Conservation (phyloP, 2,113 vertebrate species). For the Hippocampus barbouri region DNA sequence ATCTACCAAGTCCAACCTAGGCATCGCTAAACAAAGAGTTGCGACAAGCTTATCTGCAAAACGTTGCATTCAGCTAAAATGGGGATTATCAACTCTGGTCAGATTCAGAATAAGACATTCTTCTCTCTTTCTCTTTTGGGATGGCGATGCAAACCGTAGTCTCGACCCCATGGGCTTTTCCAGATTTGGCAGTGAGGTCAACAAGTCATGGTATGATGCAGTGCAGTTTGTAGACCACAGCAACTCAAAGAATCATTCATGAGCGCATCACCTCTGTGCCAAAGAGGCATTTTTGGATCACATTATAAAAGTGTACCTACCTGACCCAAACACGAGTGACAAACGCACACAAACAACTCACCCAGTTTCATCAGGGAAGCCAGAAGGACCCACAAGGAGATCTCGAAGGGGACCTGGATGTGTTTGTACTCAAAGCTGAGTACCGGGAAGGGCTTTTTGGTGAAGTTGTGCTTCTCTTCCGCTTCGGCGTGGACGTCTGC, state of each 20-base stretch:
- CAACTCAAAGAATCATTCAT: neutral
- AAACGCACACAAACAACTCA: constrained; percentile 61
- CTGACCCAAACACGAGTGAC: neutral
- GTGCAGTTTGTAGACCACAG: neutral
- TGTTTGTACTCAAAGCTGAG: constrained; percentile 77
- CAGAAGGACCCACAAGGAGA: constrained; percentile 90
- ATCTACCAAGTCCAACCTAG: neutral
- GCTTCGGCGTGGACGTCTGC: accelerated
- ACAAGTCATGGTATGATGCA: neutral
- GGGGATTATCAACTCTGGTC: neutral
- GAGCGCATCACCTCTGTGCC: neutral
- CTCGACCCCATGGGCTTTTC: neutral
- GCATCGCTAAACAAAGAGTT: neutral
- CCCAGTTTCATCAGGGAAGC: constrained; percentile 96
- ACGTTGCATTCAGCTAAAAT: neutral
- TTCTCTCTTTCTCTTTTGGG: no score
- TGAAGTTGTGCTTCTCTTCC: constrained; percentile 11
- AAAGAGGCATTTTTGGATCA: neutral
- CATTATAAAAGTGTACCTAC: neutral
- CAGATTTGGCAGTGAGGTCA: neutral
- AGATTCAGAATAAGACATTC: neutral
- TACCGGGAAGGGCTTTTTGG: constrained; percentile 84
- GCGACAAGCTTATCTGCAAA: neutral
- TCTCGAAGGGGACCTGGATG: constrained; percentile 83
- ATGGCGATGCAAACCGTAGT: neutral